A percentile compares a stretch with the other conserved stretches of the same genome.
These are phyloP conservation scores for Aphrophora alni DNA, from an alignment of 2,888 invertebrate genomes.

Conservation along the genomic window DNA sequence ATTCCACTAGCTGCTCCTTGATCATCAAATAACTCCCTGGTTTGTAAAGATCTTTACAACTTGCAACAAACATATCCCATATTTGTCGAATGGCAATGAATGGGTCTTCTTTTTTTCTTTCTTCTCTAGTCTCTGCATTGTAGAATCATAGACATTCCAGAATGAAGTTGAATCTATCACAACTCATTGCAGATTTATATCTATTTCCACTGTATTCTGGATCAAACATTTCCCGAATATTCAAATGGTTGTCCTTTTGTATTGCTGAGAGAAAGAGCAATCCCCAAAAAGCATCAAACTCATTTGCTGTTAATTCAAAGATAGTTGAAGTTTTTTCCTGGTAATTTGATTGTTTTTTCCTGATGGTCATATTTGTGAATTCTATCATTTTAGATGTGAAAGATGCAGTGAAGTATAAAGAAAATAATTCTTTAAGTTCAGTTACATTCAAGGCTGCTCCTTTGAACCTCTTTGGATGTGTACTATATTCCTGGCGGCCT, in stretches of 20 bases:
- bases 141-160: constrained; percentile 34
- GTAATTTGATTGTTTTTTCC: constrained; percentile 20
- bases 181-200: constrained; percentile 34
- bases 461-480: constrained; percentile 24
- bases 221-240: constrained; percentile 10
- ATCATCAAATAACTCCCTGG: constrained; percentile 34
- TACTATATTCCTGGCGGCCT: constrained; percentile 19
- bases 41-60: constrained; percentile 33
- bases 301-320: constrained; percentile 18
- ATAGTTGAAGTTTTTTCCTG: neutral
- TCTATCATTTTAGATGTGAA: neutral
- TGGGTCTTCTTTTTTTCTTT: constrained; percentile 30
- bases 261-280: constrained; percentile 8
- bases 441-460: constrained; percentile 17
- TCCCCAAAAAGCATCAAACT: constrained; percentile 25
- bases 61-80: constrained; percentile 36
- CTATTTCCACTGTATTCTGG: constrained; percentile 23
- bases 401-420: constrained; percentile 24
- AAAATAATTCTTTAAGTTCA: constrained; percentile 8
- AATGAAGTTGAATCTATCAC: constrained; percentile 40
- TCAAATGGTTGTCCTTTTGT: constrained; percentile 26
- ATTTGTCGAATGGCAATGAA: constrained; percentile 41
- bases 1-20: constrained; percentile 38
- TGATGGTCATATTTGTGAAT: neutral
- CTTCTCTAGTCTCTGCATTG: constrained; percentile 20